phyloP scores from a whole-genome alignment of 2,113 vertebrate species.

The Tachycineta bicolor region DNA sequence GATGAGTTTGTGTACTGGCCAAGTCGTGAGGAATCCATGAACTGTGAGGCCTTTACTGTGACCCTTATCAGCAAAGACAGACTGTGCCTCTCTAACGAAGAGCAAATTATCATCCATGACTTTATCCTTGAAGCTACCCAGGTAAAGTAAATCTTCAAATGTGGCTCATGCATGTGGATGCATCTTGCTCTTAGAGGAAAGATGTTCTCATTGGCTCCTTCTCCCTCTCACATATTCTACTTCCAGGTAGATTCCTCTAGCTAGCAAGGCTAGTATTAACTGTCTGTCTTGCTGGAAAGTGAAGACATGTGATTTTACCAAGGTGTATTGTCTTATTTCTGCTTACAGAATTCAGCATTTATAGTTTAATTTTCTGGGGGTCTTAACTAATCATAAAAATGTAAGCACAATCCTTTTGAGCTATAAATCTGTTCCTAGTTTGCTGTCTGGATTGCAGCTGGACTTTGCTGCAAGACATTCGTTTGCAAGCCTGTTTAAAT shows the following conservation, averaged over 20 bases:
- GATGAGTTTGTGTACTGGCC: conserved; percentile 99
- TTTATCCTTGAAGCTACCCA: conserved; percentile 99
- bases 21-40: conserved; percentile 98
- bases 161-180: background rate
- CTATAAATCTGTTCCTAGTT: background rate
- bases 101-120: conserved; percentile 98
- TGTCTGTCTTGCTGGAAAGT: background rate
- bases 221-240: background rate
- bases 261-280: background rate
- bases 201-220: background rate
- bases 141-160: conserved; percentile 73
- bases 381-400: background rate
- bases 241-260: background rate
- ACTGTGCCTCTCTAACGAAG: conserved; percentile 97
- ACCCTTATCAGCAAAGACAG: conserved; percentile 99
- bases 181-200: background rate
- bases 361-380: background rate
- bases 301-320: background rate
- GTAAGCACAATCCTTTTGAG: background rate
- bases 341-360: background rate
- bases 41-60: conserved; percentile 97
- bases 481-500: background rate
- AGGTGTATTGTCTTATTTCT: background rate
- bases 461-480: background rate
- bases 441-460: background rate